Conservation (phyloP, 2,113 vertebrate species). For the Desmodus rotundus region DNA sequence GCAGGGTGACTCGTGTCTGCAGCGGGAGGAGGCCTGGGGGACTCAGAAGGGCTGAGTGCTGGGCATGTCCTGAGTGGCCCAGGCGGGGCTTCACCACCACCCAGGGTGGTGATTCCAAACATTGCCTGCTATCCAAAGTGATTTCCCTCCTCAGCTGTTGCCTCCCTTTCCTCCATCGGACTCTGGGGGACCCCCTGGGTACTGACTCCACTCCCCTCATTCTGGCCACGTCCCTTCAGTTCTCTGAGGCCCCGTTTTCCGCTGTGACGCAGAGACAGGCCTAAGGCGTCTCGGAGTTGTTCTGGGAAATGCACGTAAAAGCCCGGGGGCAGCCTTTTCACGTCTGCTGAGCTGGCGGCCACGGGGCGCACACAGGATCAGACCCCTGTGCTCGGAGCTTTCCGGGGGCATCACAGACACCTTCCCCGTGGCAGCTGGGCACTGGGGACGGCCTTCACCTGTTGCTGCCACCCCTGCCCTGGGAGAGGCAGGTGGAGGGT, state of each 20-base stretch:
- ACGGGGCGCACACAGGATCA: accelerated
- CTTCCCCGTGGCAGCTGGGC: neutral
- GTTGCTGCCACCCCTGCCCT: neutral
- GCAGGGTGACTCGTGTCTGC: neutral
- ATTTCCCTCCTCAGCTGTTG: neutral
- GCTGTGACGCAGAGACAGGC: neutral
- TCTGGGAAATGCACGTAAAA: neutral
- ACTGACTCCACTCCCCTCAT: neutral
- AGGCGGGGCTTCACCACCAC: neutral
- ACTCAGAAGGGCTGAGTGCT: neutral
- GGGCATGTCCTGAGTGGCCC: accelerated
- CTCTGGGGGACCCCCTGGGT: neutral
- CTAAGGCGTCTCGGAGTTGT: neutral
- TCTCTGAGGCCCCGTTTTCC: neutral
- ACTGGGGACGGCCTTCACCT: conserved; percentile 8
- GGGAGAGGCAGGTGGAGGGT: neutral
- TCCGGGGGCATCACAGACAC: no score
- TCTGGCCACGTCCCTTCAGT: neutral
- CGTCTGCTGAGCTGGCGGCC: neutral
- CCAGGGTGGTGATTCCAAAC: neutral
- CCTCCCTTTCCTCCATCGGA: neutral
- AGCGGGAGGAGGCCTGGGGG: neutral
- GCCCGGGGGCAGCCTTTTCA: no score
- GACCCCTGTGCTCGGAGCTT: accelerated
- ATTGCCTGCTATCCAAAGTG: neutral